Conservation (phyloP, 2,888 invertebrate genomes). For the Sminthurides aquaticus region DNA sequence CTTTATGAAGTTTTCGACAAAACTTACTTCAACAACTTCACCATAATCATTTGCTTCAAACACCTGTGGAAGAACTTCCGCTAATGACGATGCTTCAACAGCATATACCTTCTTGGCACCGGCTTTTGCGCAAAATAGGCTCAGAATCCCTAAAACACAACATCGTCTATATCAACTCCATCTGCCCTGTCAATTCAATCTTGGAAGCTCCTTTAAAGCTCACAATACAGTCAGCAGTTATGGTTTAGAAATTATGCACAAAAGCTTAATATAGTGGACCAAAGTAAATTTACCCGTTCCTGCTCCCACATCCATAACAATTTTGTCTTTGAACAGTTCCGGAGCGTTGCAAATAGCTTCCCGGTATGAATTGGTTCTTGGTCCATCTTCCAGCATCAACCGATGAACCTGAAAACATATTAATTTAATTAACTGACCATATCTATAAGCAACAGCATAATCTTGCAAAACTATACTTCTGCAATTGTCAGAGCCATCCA, state of each 20-base stretch:
- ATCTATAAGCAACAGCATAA: too few species aligned
- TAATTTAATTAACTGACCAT: background rate
- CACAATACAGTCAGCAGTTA: too few species aligned
- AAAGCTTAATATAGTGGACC: too few species aligned
- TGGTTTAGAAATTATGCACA: too few species aligned
- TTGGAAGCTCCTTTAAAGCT: too few species aligned
- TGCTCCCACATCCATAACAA: constrained; percentile 77
- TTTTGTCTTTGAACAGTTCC: constrained; percentile 65
- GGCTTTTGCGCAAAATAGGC: constrained; percentile 79
- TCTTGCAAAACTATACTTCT: too few species aligned
- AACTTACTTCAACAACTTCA: constrained; percentile 57
- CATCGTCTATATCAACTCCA: too few species aligned
- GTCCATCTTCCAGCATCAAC: constrained; percentile 68
- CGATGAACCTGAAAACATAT: constrained; percentile 60
- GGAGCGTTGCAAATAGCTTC: constrained; percentile 62
- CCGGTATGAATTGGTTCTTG: constrained; percentile 69
- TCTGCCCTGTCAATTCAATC: too few species aligned
- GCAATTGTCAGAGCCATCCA: too few species aligned
- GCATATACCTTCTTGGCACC: constrained; percentile 84
- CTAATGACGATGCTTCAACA: constrained; percentile 70
- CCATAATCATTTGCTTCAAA: constrained; percentile 63
- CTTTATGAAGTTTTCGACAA: background rate
- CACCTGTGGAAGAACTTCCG: constrained; percentile 58
- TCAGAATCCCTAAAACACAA: constrained; percentile 63
- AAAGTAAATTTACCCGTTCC: constrained; percentile 62